Evolutionary conservation across 2,113 vertebrate species (phyloP).

Genomic region (Ceyx margarethae): DNA sequence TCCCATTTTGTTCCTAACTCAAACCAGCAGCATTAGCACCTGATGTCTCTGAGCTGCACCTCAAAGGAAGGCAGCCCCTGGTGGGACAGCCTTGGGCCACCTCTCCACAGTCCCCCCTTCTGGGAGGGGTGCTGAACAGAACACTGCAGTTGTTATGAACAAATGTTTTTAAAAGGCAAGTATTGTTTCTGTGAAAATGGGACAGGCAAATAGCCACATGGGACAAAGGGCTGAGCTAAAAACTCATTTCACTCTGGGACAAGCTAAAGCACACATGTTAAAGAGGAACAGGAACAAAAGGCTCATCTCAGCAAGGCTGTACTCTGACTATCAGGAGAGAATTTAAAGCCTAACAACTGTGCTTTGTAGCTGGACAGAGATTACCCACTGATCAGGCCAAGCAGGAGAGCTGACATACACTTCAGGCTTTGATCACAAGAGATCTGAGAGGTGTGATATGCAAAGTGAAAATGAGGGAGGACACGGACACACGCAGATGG

Average conservation of each 20-base stretch:
- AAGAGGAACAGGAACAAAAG: neutral
- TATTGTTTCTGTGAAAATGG: neutral
- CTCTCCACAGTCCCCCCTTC: neutral
- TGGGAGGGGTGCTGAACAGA: neutral
- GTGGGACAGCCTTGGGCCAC: neutral
- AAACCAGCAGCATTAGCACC: neutral
- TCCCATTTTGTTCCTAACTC: neutral
- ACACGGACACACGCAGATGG: neutral
- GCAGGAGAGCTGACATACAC: neutral
- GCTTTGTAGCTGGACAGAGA: neutral
- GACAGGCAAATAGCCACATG: neutral
- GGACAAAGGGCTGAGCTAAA: neutral
- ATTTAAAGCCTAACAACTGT: neutral
- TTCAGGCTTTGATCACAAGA: neutral
- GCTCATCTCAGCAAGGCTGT: neutral
- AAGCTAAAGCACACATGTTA: neutral
- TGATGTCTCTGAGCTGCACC: rapidly evolving
- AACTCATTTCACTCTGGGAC: neutral
- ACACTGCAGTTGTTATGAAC: neutral
- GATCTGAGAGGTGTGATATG: neutral
- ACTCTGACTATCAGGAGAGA: neutral
- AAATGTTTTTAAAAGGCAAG: neutral
- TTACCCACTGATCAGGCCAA: neutral
- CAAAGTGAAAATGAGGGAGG: neutral
- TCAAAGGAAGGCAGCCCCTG: neutral